These are phyloP conservation scores for Saimiri boliviensis DNA, from an alignment of 2,113 vertebrate genomes.

Conservation along the genomic window DNA sequence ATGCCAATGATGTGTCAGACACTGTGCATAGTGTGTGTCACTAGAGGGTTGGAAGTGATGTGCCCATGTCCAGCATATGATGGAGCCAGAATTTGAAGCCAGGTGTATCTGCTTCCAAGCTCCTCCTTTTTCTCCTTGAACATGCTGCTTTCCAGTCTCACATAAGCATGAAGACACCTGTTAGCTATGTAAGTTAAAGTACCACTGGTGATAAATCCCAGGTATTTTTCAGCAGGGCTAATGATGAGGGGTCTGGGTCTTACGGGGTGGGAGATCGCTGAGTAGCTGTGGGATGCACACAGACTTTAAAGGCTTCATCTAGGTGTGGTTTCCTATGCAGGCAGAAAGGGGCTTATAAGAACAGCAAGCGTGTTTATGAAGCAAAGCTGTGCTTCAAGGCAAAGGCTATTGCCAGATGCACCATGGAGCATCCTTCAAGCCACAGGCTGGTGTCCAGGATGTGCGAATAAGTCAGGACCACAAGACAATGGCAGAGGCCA, in stretches of 20 bases:
- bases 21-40: not conserved
- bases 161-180: not conserved
- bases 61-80: not conserved
- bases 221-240: not conserved
- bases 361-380: not conserved
- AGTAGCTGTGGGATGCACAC: not conserved
- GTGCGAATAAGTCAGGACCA: not conserved
- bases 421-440: not conserved
- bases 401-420: not conserved
- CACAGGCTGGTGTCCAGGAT: not conserved
- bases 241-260: not conserved
- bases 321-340: not conserved
- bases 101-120: not conserved
- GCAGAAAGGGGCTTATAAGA: not conserved
- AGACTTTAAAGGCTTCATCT: not conserved
- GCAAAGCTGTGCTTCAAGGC: not conserved
- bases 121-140: not conserved
- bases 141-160: accelerated
- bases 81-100: not conserved
- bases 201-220: not conserved
- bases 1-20: not conserved
- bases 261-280: not conserved
- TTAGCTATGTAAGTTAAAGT: not conserved
- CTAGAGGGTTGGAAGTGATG: not conserved
- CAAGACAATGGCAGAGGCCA: not conserved